phyloP scores from a whole-genome alignment of 2,888 invertebrate genomes.

The Conomelus anceps region DNA sequence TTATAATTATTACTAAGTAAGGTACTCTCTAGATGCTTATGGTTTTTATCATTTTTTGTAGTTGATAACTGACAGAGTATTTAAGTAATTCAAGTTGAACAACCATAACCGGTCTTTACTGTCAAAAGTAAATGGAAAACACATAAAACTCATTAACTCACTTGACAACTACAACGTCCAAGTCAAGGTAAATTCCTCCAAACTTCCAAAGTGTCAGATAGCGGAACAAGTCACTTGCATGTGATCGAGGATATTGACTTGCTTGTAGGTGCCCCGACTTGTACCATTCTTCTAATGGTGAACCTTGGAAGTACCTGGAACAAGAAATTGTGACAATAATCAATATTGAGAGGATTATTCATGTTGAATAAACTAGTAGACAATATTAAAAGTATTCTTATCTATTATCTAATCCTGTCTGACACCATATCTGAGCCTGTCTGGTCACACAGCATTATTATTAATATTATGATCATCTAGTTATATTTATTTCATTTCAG shows the following conservation, averaged over 20 bases:
- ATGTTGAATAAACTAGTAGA: too few relatives aligned
- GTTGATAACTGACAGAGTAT: too few relatives aligned
- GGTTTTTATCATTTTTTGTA: too few relatives aligned
- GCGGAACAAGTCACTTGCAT: constrained; percentile 58
- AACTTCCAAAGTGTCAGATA: constrained; percentile 64
- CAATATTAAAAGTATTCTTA: too few relatives aligned
- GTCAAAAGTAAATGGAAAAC: neutral
- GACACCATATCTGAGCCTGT: too few relatives aligned
- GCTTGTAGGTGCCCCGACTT: constrained; percentile 44
- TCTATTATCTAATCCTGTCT: too few relatives aligned
- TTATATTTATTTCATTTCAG: too few relatives aligned
- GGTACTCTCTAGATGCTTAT: too few relatives aligned
- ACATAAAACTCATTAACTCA: constrained; percentile 35
- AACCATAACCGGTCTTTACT: neutral
- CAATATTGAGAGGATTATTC: constrained; percentile 47
- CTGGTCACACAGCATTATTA: too few relatives aligned
- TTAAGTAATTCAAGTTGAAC: neutral
- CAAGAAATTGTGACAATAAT: neutral
- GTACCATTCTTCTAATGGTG: constrained; percentile 53
- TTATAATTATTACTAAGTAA: too few relatives aligned
- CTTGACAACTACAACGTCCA: constrained; percentile 61
- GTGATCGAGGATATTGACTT: constrained; percentile 52
- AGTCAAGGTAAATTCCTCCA: constrained; percentile 69
- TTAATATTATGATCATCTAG: too few relatives aligned
- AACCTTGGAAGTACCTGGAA: constrained; percentile 40